Conservation (phyloP, 2,888 invertebrate genomes). For the Lithophane leautieri region DNA sequence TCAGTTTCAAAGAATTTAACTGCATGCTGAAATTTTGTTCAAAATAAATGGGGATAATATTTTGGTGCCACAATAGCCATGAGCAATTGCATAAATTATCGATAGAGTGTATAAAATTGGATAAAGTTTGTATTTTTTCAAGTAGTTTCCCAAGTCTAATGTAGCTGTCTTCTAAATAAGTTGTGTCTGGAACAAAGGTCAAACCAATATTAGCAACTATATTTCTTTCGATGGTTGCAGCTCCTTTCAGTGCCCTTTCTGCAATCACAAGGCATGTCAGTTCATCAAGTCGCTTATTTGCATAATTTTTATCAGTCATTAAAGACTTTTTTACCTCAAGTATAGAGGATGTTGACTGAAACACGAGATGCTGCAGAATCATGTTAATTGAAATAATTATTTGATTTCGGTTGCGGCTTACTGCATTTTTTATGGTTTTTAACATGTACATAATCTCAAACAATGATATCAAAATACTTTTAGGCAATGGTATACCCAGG, state of each 20-base stretch:
- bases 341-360: constrained; percentile 93
- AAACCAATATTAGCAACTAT: constrained; percentile 92
- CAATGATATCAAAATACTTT: constrained; percentile 93
- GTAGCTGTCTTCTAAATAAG: constrained; percentile 92
- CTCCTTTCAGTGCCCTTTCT: constrained; percentile 92
- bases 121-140: constrained; percentile 92
- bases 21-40: constrained; percentile 93
- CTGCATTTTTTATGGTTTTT: constrained; percentile 93
- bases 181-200: constrained; percentile 91
- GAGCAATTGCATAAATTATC: constrained; percentile 93
- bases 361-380: constrained; percentile 94
- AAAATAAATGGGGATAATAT: constrained; percentile 94
- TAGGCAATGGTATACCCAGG: constrained; percentile 94
- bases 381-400: constrained; percentile 94
- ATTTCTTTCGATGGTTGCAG: constrained; percentile 91
- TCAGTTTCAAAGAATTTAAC: constrained; percentile 91
- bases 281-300: constrained; percentile 92
- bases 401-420: constrained; percentile 92
- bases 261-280: constrained; percentile 94
- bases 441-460: constrained; percentile 95
- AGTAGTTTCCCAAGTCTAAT: constrained; percentile 91
- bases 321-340: constrained; percentile 92
- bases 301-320: constrained; percentile 91
- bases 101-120: constrained; percentile 90
- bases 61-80: constrained; percentile 95